A percentile compares a stretch with the other conserved stretches of the same genome.
Evolutionary conservation across 2,113 vertebrate species (phyloP).

Genomic region (Albula glossodonta): DNA sequence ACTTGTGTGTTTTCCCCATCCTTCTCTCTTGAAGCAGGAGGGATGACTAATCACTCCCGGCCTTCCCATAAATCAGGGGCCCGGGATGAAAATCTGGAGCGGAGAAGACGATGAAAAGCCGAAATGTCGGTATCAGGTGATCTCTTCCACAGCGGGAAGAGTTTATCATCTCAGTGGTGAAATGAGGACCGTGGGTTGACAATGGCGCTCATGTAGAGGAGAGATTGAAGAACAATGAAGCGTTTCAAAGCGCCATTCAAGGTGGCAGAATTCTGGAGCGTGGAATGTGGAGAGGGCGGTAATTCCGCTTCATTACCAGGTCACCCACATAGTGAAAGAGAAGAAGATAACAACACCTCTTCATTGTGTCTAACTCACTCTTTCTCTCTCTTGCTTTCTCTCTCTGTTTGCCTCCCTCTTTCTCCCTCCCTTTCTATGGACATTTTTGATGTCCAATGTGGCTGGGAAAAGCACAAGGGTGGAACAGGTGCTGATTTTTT

Average conservation of each 20-base stretch:
- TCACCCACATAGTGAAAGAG: constrained; percentile 40
- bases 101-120: constrained; percentile 16
- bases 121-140: constrained; percentile 55
- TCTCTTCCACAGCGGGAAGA: constrained; percentile 62
- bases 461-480: no score
- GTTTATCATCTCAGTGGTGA: constrained; percentile 54
- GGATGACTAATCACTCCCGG: constrained; percentile 2
- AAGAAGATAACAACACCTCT: constrained; percentile 44
- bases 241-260: constrained; percentile 60
- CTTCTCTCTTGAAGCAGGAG: neutral
- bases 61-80: constrained; percentile 26
- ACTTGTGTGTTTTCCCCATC: neutral
- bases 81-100: neutral
- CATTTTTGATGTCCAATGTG: neutral
- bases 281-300: constrained; percentile 47
- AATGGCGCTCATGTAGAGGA: constrained; percentile 54
- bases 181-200: constrained; percentile 53
- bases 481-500: no score
- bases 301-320: constrained; percentile 50
- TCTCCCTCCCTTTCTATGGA: neutral
- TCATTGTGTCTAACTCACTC: neutral
- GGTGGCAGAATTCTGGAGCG: constrained; percentile 50
- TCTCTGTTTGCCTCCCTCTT: neutral
- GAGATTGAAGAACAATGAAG: constrained; percentile 61
- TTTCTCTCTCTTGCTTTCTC: neutral